Percentiles rank a stretch among this genome's conserved stretches.
These are phyloP conservation scores for Oconnorella tubifera DNA, from an alignment of 2,888 invertebrate genomes.

Conservation along the genomic window DNA sequence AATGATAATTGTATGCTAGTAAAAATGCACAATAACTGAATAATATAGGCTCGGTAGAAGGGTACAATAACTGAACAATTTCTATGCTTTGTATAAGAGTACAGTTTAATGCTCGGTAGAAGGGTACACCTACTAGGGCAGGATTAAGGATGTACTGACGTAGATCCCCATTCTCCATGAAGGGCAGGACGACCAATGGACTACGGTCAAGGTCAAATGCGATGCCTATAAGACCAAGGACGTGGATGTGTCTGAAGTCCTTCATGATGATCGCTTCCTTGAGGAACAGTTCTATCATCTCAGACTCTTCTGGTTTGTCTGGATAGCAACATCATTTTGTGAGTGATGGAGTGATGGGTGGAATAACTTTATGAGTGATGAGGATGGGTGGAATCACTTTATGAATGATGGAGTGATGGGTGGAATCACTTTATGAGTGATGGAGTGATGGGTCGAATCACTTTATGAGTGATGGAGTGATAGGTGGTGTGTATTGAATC, in stretches of 20 bases:
- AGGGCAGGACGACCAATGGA: constrained; percentile 59
- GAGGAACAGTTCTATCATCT: constrained; percentile 54
- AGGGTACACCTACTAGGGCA: constrained; percentile 14
- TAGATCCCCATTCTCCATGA: constrained; percentile 58
- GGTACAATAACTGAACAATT: too few relatives aligned
- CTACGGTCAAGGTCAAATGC: constrained; percentile 50
- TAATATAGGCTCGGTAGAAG: too few relatives aligned
- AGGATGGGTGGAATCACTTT: background rate
- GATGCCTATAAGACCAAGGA: constrained; percentile 58
- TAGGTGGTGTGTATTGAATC: too few relatives aligned
- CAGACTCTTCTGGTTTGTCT: constrained; percentile 40
- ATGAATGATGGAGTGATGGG: too few relatives aligned
- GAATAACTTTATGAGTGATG: too few relatives aligned
- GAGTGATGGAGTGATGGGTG: too few relatives aligned
- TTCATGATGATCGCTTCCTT: constrained; percentile 58
- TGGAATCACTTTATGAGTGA: too few relatives aligned
- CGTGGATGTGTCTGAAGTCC: constrained; percentile 58
- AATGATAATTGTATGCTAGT: too few relatives aligned
- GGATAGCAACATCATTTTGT: background rate
- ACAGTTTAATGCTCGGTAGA: background rate
- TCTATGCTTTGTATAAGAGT: too few relatives aligned
- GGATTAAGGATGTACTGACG: constrained; percentile 54
- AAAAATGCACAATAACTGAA: too few relatives aligned
- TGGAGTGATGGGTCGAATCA: too few relatives aligned
- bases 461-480: too few relatives aligned